Evolutionary conservation across 2,113 vertebrate species (phyloP), one percentile per base, ranked within the genome.

Genomic region (Lipotes vexillifer): DNA sequence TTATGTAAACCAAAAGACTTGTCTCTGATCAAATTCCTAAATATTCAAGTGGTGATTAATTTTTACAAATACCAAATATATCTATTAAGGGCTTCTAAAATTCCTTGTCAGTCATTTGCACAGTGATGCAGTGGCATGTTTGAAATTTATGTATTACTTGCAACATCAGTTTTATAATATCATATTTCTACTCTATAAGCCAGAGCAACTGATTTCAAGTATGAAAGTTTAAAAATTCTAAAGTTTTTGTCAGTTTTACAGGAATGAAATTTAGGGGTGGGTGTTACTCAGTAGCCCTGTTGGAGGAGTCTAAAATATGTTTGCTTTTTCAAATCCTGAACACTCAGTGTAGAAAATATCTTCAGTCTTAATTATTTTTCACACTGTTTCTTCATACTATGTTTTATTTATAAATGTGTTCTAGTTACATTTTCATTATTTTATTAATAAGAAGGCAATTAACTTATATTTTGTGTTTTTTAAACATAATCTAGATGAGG

Each of bases 401-500:
- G 72, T 93, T 71, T 98, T 98, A 20, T 97, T 95, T 93, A 13
- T 6, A 90, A 96, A 81, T 97, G 93, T 97, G 44, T 78, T 95
- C 81, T 97, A 93, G 82, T 96, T 96, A 71, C 94, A 72, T 97
- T 94, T 98, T 98, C 65, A 96, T 97, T 94, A 96, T 94, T 96
- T 98, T 98, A 98, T 88, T 93, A 97, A 86, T 97, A 96, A 93
- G 98, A 97, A 97, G 55, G 88, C 98, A 97, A 98, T 99, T 99
- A 99, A 99, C 98, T 90, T 98, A 98, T 98, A 97, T 98, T 98
- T 98, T 99, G 98, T 99, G 92, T 98, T 98, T 98, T 98, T 98
- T 98, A 98, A 99, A 98, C 97, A 97, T 99, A 98, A 98, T 99
- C 97, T 99, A 99, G 99, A 99, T 98, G 99, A 99, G 96, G 99